phyloP scores from a whole-genome alignment of 1,140 invertebrate species.

The Pinna nobilis region DNA sequence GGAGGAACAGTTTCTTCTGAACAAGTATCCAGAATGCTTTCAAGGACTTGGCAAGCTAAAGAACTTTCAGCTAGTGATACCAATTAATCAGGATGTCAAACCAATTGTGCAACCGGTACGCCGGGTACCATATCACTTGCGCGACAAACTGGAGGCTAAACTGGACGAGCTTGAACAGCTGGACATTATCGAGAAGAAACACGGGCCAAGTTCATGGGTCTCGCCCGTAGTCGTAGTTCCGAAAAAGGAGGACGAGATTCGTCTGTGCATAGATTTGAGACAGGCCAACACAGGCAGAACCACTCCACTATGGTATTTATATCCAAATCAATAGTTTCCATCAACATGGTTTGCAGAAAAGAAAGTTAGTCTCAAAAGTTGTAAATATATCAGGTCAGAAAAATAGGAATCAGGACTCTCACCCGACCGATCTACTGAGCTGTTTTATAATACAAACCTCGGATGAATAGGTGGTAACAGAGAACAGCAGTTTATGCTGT shows the following conservation, averaged over 20 bases:
- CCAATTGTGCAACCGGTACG: constrained; percentile 42
- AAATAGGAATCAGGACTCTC: too few species aligned
- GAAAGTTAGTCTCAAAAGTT: neutral
- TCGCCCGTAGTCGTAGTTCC: constrained; percentile 56
- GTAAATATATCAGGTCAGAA: constrained; percentile 27
- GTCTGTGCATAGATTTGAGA: constrained; percentile 64
- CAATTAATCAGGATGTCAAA: constrained; percentile 47
- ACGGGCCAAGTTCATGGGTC: constrained; percentile 59
- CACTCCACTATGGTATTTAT: neutral
- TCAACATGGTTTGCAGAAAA: neutral
- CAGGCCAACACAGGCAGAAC: constrained; percentile 55
- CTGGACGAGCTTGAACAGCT: constrained; percentile 45
- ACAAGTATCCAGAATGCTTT: constrained; percentile 30
- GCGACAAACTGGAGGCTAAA: constrained; percentile 41
- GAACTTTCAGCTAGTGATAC: constrained; percentile 38
- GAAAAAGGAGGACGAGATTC: constrained; percentile 54
- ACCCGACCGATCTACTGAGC: too few species aligned
- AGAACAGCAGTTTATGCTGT: too few species aligned
- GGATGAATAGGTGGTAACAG: too few species aligned
- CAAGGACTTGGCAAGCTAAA: constrained; percentile 53
- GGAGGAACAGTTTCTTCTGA: neutral
- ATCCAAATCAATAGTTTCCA: neutral
- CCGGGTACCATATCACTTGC: constrained; percentile 45
- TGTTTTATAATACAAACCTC: too few species aligned
- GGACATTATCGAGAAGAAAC: constrained; percentile 54